Base-by-base conservation (phyloP, 2,113 vertebrate species). In the Macroglossus sobrinus region DNA sequence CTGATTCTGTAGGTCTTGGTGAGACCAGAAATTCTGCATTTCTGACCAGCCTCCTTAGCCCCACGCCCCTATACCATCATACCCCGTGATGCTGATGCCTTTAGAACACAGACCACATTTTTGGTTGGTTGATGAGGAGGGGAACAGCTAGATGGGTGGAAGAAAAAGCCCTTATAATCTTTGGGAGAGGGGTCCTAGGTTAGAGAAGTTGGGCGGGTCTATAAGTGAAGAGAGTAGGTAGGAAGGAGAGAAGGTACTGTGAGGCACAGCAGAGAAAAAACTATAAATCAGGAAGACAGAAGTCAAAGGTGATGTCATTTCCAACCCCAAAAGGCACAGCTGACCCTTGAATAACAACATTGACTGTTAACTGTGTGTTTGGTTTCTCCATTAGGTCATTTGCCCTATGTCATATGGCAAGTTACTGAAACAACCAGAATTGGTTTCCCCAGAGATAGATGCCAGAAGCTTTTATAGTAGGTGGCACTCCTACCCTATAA, bases 381-480 rank as follows among this genome's bases (percentile, higher is more conserved):
- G 61, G 13, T 75, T 95, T 96, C 75, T 55, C 82, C 15, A 16
- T 79, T 63, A 90, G 33, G 35, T 74, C 61, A 81, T 78, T 50
- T 71, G 15, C 28, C 40, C 4, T 72, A 26, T n/a, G 30, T 55
- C 40, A 28, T 55, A 82, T 7, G 18, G n/a, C 26, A 82, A 87
- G 69, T 66, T 78, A 80, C 35, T 50, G 50, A 26, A 57, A 24
- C 89, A 95, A 74, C 19, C 45, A 95, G 59, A 85, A 45, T 28
- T 35, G 26, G 11, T 71, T 87, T 50, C 35, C 16, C 21, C 38
- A 71, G 74, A 75, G 18, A 19, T 33, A 55, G 47, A 35, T 76
- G 5, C 69, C 79, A 45, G 16, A 35, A 90, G 55, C 22, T 84
- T 85, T 72, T 50, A 96, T 93, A 96, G 95, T 43, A 98, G 96